Evolutionary conservation across 2,888 invertebrate genomes (phyloP).

Genomic region (Entomobrya proxima): DNA sequence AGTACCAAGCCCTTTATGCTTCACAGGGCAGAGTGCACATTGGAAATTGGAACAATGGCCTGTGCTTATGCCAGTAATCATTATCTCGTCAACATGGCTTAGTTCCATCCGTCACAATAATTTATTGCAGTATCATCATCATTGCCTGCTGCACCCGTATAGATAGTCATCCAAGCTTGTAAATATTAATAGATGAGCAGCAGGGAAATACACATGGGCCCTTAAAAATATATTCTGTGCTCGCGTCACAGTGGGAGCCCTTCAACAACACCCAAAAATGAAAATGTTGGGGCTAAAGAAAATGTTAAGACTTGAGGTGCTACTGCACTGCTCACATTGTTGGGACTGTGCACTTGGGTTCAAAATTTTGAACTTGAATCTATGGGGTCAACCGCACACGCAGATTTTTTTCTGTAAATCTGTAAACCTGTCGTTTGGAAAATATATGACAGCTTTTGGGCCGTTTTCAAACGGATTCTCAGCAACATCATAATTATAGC

Average conservation of each 20-base stretch:
- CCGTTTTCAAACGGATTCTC: too few relatives aligned
- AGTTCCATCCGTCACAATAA: slow-evolving; percentile 7
- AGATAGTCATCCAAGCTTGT: slow-evolving; percentile 8
- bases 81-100: not conserved
- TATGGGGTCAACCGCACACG: slow-evolving; percentile 49
- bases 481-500: not conserved
- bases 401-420: too few relatives aligned
- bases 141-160: not conserved
- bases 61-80: slow-evolving; percentile 9
- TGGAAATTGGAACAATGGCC: not conserved
- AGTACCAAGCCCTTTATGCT: too few relatives aligned
- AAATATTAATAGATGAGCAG: slow-evolving; percentile 57
- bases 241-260: slow-evolving; percentile 7
- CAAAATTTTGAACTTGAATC: too few relatives aligned
- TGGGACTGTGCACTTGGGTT: too few relatives aligned
- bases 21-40: not conserved
- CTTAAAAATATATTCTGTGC: not conserved
- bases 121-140: slow-evolving; percentile 26
- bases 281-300: not conserved
- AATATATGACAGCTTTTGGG: too few relatives aligned
- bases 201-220: slow-evolving; percentile 24
- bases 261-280: slow-evolving; percentile 7
- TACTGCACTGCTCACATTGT: too few relatives aligned
- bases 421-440: too few relatives aligned
- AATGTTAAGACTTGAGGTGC: not conserved